phyloP scores from a whole-genome alignment of 2,888 invertebrate genomes.

The Lucinisca nassula region DNA sequence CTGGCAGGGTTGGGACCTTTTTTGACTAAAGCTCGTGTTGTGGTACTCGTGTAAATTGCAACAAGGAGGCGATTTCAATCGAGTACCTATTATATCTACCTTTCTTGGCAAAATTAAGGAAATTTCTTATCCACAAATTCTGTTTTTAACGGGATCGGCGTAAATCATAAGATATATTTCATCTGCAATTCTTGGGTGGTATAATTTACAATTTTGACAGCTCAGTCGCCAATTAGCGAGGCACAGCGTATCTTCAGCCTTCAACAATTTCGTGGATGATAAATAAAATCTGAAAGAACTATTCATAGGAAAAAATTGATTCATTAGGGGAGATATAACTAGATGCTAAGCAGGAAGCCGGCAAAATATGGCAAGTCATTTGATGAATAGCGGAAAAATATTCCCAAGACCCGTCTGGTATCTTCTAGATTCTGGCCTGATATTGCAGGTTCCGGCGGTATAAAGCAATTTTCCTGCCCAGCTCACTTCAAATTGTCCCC shows the following conservation, averaged over 20 bases:
- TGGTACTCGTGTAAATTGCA: too few relatives aligned
- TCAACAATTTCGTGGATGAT: conserved; percentile 34
- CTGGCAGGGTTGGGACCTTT: too few relatives aligned
- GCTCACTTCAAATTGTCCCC: too few relatives aligned
- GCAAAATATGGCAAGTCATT: neutral
- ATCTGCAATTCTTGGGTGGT: conserved; percentile 19
- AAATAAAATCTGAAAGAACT: conserved; percentile 43
- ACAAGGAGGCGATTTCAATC: too few relatives aligned
- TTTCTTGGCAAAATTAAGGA: too few relatives aligned
- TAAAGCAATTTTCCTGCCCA: too few relatives aligned
- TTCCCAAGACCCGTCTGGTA: neutral
- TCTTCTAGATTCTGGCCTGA: too few relatives aligned
- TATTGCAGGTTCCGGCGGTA: too few relatives aligned
- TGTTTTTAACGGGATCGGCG: too few relatives aligned
- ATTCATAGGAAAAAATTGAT: conserved; percentile 66
- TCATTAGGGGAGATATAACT: conserved; percentile 53
- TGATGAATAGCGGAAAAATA: neutral
- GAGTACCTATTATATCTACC: too few relatives aligned
- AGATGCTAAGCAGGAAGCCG: neutral
- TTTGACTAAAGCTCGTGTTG: too few relatives aligned
- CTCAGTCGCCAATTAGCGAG: conserved; percentile 63
- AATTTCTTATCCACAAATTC: too few relatives aligned
- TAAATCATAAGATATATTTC: conserved; percentile 19
- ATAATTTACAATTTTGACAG: conserved; percentile 45
- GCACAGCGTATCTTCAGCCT: conserved; percentile 53